Percentiles rank a stretch among this genome's conserved stretches.
Conservation (phyloP, 2,888 invertebrate genomes). For the Caenorhabditis wallacei region DNA sequence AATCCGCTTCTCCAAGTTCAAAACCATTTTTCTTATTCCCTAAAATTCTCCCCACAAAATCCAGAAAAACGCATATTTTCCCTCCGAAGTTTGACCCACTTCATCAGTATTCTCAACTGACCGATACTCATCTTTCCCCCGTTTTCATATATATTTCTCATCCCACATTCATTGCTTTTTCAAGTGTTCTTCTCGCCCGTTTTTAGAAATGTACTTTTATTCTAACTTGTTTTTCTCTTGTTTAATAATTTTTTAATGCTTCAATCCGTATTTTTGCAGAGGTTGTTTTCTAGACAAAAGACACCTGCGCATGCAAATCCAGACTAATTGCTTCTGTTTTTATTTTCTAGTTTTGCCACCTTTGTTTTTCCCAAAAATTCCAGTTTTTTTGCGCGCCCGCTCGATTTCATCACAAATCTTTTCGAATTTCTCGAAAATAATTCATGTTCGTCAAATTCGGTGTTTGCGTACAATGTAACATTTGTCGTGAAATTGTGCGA, state of each 20-base stretch:
- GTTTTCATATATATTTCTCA: conserved; percentile 7
- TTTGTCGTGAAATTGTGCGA: conserved; percentile 18
- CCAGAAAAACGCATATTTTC: background rate
- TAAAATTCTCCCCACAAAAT: too few species aligned
- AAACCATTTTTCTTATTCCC: too few species aligned
- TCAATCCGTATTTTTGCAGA: too few species aligned
- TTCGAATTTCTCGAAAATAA: conserved; percentile 15
- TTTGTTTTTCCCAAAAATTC: background rate
- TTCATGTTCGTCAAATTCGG: conserved; percentile 26
- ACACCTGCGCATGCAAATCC: background rate
- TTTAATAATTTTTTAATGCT: too few species aligned
- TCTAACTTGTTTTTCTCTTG: too few species aligned
- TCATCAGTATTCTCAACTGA: conserved; percentile 35
- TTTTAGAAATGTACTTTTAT: background rate
- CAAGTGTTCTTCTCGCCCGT: background rate
- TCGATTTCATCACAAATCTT: conserved; percentile 8
- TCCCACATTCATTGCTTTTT: conserved; percentile 44
- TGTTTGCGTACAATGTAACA: conserved; percentile 41
- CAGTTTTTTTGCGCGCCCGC: background rate
- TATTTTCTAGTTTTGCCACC: background rate
- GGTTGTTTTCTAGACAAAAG: too few species aligned
- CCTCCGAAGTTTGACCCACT: conserved; percentile 16
- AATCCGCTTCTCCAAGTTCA: too few species aligned
- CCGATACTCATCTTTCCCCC: conserved; percentile 17
- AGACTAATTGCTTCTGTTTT: background rate